A percentile compares a stretch with the other conserved stretches of the same genome.
Evolutionary conservation across 2,888 invertebrate species (phyloP).

Genomic region (Empis livida): DNA sequence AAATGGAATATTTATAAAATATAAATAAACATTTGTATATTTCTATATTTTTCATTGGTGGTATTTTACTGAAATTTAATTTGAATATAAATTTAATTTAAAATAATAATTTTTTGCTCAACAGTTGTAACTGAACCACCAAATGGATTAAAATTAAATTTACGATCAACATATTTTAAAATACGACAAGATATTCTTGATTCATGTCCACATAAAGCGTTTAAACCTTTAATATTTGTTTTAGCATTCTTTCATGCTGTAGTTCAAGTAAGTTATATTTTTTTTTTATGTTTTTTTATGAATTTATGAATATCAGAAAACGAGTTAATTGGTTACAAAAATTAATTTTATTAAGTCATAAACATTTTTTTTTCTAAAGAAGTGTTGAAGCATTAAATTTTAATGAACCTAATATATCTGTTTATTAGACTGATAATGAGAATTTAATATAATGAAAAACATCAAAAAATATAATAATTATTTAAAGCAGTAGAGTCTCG

Average conservation of each 20-base stretch:
- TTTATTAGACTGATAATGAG: too few relatives aligned
- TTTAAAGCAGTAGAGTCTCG: too few relatives aligned
- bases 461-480: too few relatives aligned
- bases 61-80: background rate
- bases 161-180: slow-evolving; percentile 80
- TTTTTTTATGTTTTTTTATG: background rate
- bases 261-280: slow-evolving; percentile 49
- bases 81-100: background rate
- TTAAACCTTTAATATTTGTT: slow-evolving; percentile 70
- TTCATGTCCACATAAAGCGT: slow-evolving; percentile 61
- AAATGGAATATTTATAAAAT: slow-evolving; percentile 1
- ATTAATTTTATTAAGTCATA: background rate
- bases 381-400: too few relatives aligned
- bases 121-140: slow-evolving; percentile 87
- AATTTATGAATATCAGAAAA: too few relatives aligned
- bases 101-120: slow-evolving; percentile 16
- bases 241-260: slow-evolving; percentile 90
- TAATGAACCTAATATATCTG: too few relatives aligned
- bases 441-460: too few relatives aligned
- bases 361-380: background rate
- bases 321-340: too few relatives aligned
- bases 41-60: background rate
- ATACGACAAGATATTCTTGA: slow-evolving; percentile 61
- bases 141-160: slow-evolving; percentile 76
- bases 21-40: background rate